These are phyloP conservation scores for Caranx melampygus DNA, from an alignment of 2,113 vertebrate genomes.

Conservation along the genomic window DNA sequence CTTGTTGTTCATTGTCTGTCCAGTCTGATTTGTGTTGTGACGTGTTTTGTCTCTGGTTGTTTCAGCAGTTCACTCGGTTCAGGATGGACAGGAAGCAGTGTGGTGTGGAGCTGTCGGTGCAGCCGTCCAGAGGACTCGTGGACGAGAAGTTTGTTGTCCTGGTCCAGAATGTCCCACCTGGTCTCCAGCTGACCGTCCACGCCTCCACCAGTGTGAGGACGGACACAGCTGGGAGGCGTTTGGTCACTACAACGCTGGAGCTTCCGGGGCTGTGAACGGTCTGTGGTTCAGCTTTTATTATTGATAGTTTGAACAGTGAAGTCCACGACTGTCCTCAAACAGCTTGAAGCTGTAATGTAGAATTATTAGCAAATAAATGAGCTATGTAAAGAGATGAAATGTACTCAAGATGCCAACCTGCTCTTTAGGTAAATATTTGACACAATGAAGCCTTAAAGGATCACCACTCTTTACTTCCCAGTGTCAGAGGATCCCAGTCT, in stretches of 20 bases:
- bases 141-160: conserved; percentile 75
- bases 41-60: too few species aligned
- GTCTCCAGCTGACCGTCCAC: conserved; percentile 66
- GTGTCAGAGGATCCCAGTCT: conserved; percentile 75
- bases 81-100: conserved; percentile 53
- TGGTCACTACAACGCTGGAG: conserved; percentile 69
- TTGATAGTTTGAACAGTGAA: too few species aligned
- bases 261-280: conserved; percentile 70
- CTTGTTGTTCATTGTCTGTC: too few species aligned
- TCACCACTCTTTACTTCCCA: conserved; percentile 15
- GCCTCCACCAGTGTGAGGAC: conserved; percentile 71
- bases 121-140: conserved; percentile 71
- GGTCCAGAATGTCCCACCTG: conserved; percentile 59
- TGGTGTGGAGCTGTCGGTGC: conserved; percentile 63
- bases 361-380: too few species aligned
- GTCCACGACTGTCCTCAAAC: too few species aligned
- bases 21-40: too few species aligned
- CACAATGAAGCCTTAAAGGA: too few species aligned
- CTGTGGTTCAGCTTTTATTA: background rate
- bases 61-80: too few species aligned
- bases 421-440: too few species aligned
- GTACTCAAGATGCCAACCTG: too few species aligned
- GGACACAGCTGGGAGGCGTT: conserved; percentile 78
- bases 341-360: too few species aligned
- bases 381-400: too few species aligned